Evolutionary conservation across 2,113 vertebrate species (phyloP).

Genomic region (Gasterosteus aculeatus): DNA sequence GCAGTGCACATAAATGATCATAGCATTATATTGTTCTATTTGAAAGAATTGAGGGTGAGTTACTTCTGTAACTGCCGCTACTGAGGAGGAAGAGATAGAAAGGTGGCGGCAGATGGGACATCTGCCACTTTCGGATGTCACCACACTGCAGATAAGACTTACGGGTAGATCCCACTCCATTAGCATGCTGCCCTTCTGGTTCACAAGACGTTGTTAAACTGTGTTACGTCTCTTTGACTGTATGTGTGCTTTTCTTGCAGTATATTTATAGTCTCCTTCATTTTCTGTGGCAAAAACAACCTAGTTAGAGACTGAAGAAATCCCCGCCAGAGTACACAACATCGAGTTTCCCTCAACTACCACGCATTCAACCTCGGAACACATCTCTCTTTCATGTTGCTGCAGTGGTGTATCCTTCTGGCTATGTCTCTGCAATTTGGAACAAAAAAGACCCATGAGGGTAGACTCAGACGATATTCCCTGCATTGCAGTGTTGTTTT

Average conservation of each 20-base stretch:
- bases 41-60: not conserved
- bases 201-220: conserved; percentile 48
- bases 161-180: conserved; percentile 48
- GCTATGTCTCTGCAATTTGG: not conserved
- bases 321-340: not conserved
- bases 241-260: conserved; percentile 20
- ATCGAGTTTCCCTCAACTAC: conserved; percentile 2
- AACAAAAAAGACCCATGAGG: not conserved
- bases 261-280: not conserved
- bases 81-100: conserved; percentile 24
- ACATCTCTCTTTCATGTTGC: not conserved
- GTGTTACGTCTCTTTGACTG: conserved; percentile 21
- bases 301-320: not conserved
- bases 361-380: not conserved
- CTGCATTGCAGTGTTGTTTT: not conserved
- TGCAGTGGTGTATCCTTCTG: conserved; percentile 10
- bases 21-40: not conserved
- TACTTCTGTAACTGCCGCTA: conserved; percentile 1
- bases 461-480: not conserved
- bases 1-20: not conserved
- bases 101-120: conserved; percentile 43
- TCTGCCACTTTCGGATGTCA: conserved; percentile 61
- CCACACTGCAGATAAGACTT: conserved; percentile 37
- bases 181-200: conserved; percentile 49
- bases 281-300: not conserved